Percentiles rank a stretch among this genome's conserved stretches.
These are phyloP conservation scores for Oreochromis aureus DNA, from an alignment of 2,113 vertebrate genomes.

Conservation along the genomic window DNA sequence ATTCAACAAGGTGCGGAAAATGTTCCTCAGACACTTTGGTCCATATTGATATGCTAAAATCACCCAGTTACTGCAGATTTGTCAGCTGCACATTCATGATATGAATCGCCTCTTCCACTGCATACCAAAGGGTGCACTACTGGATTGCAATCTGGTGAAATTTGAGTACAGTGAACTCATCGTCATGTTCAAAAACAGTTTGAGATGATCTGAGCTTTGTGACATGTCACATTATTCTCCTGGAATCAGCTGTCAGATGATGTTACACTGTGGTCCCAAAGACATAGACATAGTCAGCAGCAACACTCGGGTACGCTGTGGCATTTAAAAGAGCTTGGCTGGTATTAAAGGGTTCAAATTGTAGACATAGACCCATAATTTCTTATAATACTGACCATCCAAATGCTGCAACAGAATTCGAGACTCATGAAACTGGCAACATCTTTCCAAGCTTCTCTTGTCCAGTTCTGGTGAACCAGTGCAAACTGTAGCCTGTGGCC, in stretches of 20 bases:
- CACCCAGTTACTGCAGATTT: not conserved
- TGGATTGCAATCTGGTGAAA: not conserved
- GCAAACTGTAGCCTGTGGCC: not conserved
- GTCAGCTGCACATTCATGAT: not conserved
- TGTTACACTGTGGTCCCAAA: not conserved
- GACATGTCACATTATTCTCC: not conserved
- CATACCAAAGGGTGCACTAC: fast-evolving
- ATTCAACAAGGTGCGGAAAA: not conserved
- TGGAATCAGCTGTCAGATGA: not conserved
- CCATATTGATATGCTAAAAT: not conserved
- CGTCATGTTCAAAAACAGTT: not conserved
- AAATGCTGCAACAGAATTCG: not conserved
- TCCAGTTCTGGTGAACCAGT: not conserved
- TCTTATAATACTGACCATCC: not conserved
- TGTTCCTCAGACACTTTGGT: not conserved
- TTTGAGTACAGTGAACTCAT: not conserved
- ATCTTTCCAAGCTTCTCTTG: not conserved
- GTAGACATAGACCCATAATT: not conserved
- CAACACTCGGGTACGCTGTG: fast-evolving
- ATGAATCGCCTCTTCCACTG: not conserved
- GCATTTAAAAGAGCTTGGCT: not conserved
- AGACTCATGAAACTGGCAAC: not conserved
- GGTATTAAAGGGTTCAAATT: not conserved
- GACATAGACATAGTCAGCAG: not conserved
- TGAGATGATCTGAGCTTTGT: not conserved